Evolutionary conservation across 2,113 vertebrate genomes (phyloP).

Genomic region (Barbus barbus): DNA sequence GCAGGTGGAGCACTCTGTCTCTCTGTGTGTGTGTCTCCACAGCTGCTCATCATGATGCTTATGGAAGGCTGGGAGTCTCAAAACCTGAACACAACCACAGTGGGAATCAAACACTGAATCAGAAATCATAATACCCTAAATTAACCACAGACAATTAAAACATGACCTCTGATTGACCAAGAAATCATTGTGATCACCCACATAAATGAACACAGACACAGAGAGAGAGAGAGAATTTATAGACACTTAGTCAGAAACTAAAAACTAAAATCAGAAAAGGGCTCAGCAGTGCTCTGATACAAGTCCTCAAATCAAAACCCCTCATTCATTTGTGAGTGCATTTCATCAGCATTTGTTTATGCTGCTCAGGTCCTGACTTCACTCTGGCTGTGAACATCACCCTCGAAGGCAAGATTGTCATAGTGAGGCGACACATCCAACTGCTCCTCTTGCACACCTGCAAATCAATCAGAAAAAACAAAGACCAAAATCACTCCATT

Average conservation of each 20-base stretch:
- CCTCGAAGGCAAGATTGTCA: conserved; percentile 84
- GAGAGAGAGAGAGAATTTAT: conserved; percentile 1
- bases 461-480: conserved; percentile 34
- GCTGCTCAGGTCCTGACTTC: conserved; percentile 37
- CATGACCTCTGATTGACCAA: background rate
- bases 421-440: conserved; percentile 71
- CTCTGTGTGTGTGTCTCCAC: background rate
- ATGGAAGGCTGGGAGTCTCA: background rate
- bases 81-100: background rate
- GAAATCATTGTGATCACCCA: conserved; percentile 3
- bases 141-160: conserved; percentile 27
- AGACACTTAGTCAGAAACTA: conserved; percentile 36
- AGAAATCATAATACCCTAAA: background rate
- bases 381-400: conserved; percentile 60
- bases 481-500: background rate
- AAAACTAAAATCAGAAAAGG: conserved; percentile 37
- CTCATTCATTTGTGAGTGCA: conserved; percentile 1
- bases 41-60: background rate
- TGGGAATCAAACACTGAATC: conserved; percentile 18
- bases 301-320: background rate
- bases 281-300: conserved; percentile 2
- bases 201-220: background rate
- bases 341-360: conserved; percentile 5
- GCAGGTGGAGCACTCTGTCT: conserved; percentile 12
- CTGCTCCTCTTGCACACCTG: conserved; percentile 55